phyloP scores from a whole-genome alignment of 2,888 invertebrate species.

The Ethmia dodecea region DNA sequence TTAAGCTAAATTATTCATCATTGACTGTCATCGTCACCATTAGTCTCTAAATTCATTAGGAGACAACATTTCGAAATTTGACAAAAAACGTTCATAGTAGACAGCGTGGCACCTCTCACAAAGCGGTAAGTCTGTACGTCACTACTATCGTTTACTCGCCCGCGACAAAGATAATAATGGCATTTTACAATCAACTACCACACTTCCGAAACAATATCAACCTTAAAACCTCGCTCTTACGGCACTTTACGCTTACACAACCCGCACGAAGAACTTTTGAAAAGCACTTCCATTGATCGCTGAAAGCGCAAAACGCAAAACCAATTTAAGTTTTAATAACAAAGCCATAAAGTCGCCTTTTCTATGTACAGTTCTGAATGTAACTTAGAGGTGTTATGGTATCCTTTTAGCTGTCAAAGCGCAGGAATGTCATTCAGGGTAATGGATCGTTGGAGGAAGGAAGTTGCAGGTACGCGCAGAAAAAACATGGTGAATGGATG shows the following conservation, averaged over 20 bases:
- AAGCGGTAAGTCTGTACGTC: constrained; percentile 38
- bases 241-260: no score
- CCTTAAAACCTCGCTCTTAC: no score
- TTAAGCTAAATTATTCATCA: no score
- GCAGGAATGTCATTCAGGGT: constrained; percentile 67
- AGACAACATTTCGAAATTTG: constrained; percentile 22
- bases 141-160: constrained; percentile 31
- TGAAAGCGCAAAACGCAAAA: background rate
- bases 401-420: constrained; percentile 63
- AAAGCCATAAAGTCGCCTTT: no score
- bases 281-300: no score
- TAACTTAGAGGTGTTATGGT: constrained; percentile 23
- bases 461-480: constrained; percentile 66
- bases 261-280: no score
- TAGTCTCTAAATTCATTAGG: constrained; percentile 3
- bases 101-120: constrained; percentile 68
- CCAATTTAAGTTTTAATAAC: background rate
- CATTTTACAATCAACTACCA: constrained; percentile 1
- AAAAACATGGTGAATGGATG: constrained; percentile 42
- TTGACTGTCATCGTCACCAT: constrained; percentile 5
- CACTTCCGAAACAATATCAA: background rate
- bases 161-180: constrained; percentile 34
- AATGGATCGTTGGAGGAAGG: constrained; percentile 72
- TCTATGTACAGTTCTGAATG: background rate
- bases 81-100: constrained; percentile 42